Evolutionary conservation across 2,888 invertebrate genomes (phyloP).

Genomic region (Trisateles emortualis): DNA sequence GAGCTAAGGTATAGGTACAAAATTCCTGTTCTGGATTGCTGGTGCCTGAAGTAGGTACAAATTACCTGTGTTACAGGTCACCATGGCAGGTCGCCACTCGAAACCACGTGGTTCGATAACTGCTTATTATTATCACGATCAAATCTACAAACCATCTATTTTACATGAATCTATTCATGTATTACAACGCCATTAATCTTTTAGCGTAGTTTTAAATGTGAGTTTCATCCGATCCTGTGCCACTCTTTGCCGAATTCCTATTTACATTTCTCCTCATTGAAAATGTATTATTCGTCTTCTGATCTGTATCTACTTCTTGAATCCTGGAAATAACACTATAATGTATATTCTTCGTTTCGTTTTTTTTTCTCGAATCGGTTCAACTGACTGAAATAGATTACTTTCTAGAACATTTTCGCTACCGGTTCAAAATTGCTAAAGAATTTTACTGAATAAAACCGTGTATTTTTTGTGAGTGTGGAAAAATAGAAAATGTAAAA

Average conservation of each 20-base stretch:
- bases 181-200: constrained; percentile 32
- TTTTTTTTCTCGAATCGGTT: too few species aligned
- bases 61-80: too few species aligned
- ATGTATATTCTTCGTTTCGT: not conserved
- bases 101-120: too few species aligned
- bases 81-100: too few species aligned
- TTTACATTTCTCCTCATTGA: constrained; percentile 34
- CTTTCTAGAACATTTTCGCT: too few species aligned
- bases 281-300: constrained; percentile 27
- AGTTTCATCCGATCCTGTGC: constrained; percentile 31
- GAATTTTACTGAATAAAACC: too few species aligned
- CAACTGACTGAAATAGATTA: too few species aligned
- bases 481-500: not conserved
- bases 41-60: too few species aligned
- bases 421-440: not conserved
- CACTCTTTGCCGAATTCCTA: constrained; percentile 18
- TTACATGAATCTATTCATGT: constrained; percentile 13
- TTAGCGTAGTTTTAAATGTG: constrained; percentile 28
- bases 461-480: too few species aligned
- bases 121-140: not conserved
- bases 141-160: constrained; percentile 6
- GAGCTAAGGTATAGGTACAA: too few species aligned
- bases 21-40: too few species aligned
- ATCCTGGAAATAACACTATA: not conserved
- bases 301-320: not conserved